phyloP scores from a whole-genome alignment of 2,113 vertebrate species.

The Prochilodus magdalenae region DNA sequence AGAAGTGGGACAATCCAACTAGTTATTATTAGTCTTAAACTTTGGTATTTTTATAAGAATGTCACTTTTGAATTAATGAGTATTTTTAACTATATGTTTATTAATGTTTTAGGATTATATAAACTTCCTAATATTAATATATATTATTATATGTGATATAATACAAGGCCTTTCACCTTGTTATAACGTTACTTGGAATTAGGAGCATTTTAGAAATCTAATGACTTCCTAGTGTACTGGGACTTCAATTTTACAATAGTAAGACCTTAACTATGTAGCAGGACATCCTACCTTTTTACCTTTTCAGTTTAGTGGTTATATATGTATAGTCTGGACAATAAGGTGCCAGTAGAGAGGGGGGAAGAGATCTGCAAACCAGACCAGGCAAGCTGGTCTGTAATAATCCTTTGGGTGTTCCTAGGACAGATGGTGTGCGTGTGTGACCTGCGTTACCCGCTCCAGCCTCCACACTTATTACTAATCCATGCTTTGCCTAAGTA shows the following conservation, averaged over 20 bases:
- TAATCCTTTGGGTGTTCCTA: conserved; percentile 74
- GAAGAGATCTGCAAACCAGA: conserved; percentile 45
- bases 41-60: neutral
- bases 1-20: neutral
- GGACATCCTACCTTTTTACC: neutral
- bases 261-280: neutral
- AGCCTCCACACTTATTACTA: conserved; percentile 41
- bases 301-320: neutral
- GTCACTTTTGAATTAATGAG: neutral
- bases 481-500: conserved; percentile 47
- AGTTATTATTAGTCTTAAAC: neutral
- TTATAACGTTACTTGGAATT: neutral
- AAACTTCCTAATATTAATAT: too few species aligned
- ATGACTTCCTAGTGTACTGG: neutral
- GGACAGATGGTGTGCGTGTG: conserved; percentile 72
- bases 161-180: neutral
- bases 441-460: conserved; percentile 44
- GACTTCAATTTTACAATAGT: too few species aligned
- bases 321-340: neutral
- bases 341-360: conserved; percentile 18
- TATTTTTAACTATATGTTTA: too few species aligned
- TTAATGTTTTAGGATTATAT: too few species aligned
- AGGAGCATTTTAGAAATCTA: neutral
- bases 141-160: too few species aligned
- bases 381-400: conserved; percentile 58